phyloP scores from a whole-genome alignment of 2,797 vertebrate species.

The Percopsis omiscomaycus region DNA sequence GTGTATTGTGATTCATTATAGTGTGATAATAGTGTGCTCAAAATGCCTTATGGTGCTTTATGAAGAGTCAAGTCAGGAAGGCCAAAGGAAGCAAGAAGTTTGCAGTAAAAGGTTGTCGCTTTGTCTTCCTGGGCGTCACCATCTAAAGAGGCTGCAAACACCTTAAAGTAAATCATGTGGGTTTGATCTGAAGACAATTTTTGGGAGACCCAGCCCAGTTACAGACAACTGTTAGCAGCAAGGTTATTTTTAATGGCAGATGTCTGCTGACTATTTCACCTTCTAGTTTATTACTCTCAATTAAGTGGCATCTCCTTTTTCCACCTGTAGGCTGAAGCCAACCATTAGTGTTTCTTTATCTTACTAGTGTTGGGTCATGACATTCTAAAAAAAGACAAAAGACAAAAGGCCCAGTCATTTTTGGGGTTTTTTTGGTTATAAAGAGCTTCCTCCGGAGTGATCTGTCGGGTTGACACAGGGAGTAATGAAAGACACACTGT shows the following conservation, averaged over 20 bases:
- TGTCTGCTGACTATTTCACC: not conserved
- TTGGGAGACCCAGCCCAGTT: not conserved
- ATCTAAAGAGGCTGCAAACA: no score
- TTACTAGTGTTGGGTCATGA: not conserved
- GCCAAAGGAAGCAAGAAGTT: not conserved
- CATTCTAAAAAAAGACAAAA: slow-evolving; percentile 36
- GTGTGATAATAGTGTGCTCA: not conserved
- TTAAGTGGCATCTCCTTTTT: slow-evolving; percentile 2
- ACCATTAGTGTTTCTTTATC: no score
- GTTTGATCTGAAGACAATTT: not conserved
- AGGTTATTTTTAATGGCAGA: not conserved
- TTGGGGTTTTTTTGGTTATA: slow-evolving; percentile 43
- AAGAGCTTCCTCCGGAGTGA: slow-evolving; percentile 16
- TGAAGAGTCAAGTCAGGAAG: not conserved
- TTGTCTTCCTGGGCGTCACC: not conserved
- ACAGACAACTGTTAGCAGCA: not conserved
- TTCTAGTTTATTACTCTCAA: slow-evolving; percentile 4
- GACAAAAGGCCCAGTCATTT: slow-evolving; percentile 16
- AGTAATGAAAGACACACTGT: slow-evolving; percentile 12
- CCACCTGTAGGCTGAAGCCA: not conserved
- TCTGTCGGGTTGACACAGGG: slow-evolving; percentile 25
- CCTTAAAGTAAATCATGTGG: no score
- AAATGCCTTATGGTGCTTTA: not conserved
- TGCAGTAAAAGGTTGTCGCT: slow-evolving; percentile 28
- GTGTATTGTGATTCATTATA: not conserved